Percentiles rank a stretch among this genome's conserved stretches.
Evolutionary conservation across 1,140 invertebrate species (phyloP).

Genomic region (Rhyacophila brunnea): DNA sequence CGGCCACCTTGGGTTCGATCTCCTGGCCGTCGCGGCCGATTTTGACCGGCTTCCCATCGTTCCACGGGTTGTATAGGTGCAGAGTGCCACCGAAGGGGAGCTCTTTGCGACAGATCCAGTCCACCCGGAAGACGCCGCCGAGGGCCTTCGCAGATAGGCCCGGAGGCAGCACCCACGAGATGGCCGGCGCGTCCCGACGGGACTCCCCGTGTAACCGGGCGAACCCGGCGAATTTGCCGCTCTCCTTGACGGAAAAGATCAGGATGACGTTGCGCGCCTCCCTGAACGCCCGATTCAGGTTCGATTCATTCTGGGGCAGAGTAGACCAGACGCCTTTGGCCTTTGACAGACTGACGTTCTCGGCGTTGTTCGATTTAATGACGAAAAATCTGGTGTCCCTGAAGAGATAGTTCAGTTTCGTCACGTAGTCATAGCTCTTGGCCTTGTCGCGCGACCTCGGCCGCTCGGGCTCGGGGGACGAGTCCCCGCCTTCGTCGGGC

Average conservation of each 20-base stretch:
- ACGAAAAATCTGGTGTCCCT: constrained; percentile 94
- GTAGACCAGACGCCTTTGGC: constrained; percentile 97
- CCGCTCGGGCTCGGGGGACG: constrained; percentile 48
- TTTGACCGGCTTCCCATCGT: constrained; percentile 97
- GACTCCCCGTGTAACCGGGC: constrained; percentile 86
- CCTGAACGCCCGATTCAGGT: constrained; percentile 90
- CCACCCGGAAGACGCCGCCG: constrained; percentile 92
- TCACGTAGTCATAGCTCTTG: constrained; percentile 81
- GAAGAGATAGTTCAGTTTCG: constrained; percentile 92
- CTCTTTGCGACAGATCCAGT: constrained; percentile 96
- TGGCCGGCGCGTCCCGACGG: constrained; percentile 81
- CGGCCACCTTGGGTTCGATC: constrained; percentile 92
- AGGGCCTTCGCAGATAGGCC: constrained; percentile 89
- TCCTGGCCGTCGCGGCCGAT: constrained; percentile 98
- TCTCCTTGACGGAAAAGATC: constrained; percentile 97
- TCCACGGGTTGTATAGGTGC: constrained; percentile 96
- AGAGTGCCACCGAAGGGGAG: constrained; percentile 88
- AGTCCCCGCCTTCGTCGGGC: constrained; percentile 41
- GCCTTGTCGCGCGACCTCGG: constrained; percentile 45
- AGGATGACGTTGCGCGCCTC: constrained; percentile 92
- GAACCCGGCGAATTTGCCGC: constrained; percentile 91
- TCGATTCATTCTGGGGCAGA: constrained; percentile 93
- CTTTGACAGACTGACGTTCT: constrained; percentile 94
- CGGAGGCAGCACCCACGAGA: constrained; percentile 95
- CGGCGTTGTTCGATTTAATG: constrained; percentile 97